Evolutionary conservation across 2,113 vertebrate genomes (phyloP).

Genomic region (Synodontis membranacea): DNA sequence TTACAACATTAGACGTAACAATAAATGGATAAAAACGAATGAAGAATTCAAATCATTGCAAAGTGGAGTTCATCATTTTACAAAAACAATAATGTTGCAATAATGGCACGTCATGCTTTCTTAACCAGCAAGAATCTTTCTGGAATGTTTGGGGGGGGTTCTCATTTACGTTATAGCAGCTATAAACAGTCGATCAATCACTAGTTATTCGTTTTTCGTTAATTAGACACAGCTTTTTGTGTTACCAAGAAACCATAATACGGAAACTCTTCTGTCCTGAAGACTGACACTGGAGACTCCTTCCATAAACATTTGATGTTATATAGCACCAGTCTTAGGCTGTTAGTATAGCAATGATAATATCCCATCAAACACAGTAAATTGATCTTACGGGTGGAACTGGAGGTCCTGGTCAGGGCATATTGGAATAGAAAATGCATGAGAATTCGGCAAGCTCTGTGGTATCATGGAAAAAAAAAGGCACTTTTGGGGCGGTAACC

Average conservation of each 20-base stretch:
- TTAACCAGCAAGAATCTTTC: not conserved
- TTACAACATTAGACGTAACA: not conserved
- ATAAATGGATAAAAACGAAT: not conserved
- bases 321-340: not conserved
- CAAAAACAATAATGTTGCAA: too few relatives aligned
- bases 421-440: not conserved
- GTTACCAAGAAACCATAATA: not conserved
- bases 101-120: not conserved
- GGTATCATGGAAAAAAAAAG: constrained; percentile 8
- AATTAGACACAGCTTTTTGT: too few relatives aligned
- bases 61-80: not conserved
- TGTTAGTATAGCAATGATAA: not conserved
- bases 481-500: not conserved
- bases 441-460: not conserved
- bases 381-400: not conserved
- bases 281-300: constrained; percentile 4
- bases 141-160: not conserved
- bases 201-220: not conserved
- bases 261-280: not conserved
- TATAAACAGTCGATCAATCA: not conserved
- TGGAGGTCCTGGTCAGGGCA: not conserved
- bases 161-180: not conserved
- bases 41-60: not conserved
- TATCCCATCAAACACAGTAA: not conserved
- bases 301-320: not conserved